Evolutionary conservation across 2,113 vertebrate species (phyloP).

Genomic region (Urocynchramus pylzowi): DNA sequence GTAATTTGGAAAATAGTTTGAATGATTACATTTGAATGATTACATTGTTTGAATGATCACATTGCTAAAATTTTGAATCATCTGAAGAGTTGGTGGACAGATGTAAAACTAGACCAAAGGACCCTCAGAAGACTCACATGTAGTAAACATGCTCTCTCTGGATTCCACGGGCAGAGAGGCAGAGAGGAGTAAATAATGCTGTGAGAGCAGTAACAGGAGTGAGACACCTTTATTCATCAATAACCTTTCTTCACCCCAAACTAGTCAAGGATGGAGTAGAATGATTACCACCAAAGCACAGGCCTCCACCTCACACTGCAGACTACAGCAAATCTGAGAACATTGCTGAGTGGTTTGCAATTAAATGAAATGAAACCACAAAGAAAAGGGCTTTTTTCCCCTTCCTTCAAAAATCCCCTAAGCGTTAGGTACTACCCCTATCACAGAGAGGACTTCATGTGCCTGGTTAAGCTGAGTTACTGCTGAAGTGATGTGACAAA

Average conservation of each 20-base stretch:
- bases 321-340: not conserved
- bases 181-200: not conserved
- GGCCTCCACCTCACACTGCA: not conserved
- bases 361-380: not conserved
- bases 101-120: not conserved
- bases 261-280: not conserved
- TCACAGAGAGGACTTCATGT: not conserved
- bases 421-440: not conserved
- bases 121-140: rapidly evolving
- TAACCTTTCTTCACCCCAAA: not conserved
- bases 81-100: not conserved
- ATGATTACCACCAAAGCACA: not conserved
- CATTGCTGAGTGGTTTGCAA: not conserved
- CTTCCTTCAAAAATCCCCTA: not conserved
- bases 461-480: constrained; percentile 6
- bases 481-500: not conserved
- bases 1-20: too few relatives aligned
- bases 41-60: not conserved
- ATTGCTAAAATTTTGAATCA: not conserved
- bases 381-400: rapidly evolving
- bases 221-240: not conserved
- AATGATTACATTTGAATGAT: not conserved
- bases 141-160: not conserved
- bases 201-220: not conserved
- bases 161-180: not conserved